Evolutionary conservation across 2,888 invertebrate species (phyloP), one percentile per base, ranked within the genome.

Genomic region (Eristalis tenax): DNA sequence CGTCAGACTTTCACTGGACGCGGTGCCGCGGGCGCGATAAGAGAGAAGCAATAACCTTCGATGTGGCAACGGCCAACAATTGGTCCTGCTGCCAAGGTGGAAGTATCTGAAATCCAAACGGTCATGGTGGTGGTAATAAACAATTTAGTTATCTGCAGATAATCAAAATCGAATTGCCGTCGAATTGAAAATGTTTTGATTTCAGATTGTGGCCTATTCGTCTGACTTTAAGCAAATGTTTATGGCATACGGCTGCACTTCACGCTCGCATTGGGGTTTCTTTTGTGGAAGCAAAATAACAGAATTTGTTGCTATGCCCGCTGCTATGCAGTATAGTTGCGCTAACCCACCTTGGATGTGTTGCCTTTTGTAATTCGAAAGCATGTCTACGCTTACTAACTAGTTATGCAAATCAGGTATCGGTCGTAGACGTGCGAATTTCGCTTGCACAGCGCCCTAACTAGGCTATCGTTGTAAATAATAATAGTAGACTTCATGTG

Each of bases 381-480:
- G 61, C 69, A 69, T 43, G 69, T 69, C 69, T 69, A 40, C 23
- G 76, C 32, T 43, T 63, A 61, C 61, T 69, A 68, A 77, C 68
- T 68, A 43, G 76, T 77, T 77, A 77, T 77, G 76, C 69, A 77
- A 77, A 77, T 77, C 23, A 50, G 5, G 50, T 18, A 50, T 50
- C n/a, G 50, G n/a, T 1, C n/a, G 57, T 57, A 59, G 59, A 76
- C 68, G 76, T 61, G 76, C 68, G 56, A 69, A 68, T 77, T 61
- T 50, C 68, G 68, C 61, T 59, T 50, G 26, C 23, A 26, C 43
- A 76, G 59, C 28, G 65, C 40, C 40, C 40, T 22, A 73, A 69
- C 40, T 77, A 77, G 68, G 76, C 68, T 77, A 69, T 43, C 35
- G 38, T 43, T 65, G 66, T 66, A 66, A 76, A 59, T 40, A 71